These are phyloP conservation scores for Tympanoctomys barrerae DNA, from an alignment of 2,797 vertebrate genomes.

Conservation along the genomic window DNA sequence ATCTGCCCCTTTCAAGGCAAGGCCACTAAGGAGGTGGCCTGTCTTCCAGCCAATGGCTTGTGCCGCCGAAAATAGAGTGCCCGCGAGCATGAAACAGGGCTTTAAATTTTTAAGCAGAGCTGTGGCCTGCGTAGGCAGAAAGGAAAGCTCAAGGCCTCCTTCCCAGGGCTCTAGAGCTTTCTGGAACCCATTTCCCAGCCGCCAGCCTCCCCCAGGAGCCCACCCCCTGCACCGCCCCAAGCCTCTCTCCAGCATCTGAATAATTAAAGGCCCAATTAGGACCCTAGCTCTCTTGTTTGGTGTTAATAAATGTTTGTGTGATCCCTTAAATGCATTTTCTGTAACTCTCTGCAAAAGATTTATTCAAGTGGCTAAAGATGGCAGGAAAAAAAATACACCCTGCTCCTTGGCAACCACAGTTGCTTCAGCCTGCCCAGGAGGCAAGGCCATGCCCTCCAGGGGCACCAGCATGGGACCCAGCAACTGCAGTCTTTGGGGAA, in stretches of 20 bases:
- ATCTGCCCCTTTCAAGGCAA: not conserved
- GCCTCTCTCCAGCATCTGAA: not conserved
- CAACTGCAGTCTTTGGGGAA: not conserved
- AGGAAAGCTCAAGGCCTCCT: not conserved
- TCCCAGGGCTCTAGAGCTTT: not conserved
- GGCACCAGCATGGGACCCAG: not conserved
- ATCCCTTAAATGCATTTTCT: not conserved
- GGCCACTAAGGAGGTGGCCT: not conserved
- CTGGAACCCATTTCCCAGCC: constrained; percentile 16
- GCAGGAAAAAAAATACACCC: not conserved
- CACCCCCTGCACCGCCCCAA: fast-evolving
- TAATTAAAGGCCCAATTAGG: constrained; percentile 62
- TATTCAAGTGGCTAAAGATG: not conserved
- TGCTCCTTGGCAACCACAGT: not conserved
- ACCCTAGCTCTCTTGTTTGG: constrained; percentile 7
- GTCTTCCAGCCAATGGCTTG: not conserved
- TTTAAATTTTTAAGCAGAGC: constrained; percentile 22
- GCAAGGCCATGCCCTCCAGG: not conserved
- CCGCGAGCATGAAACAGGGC: not conserved
- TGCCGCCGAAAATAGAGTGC: not conserved
- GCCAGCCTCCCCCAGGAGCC: not conserved
- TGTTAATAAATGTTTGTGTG: constrained; percentile 52
- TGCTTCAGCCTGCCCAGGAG: not conserved
- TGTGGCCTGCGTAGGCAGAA: not conserved
- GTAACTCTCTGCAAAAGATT: not conserved